phyloP scores from a whole-genome alignment of 2,888 invertebrate genomes.

The Perdita meconis region DNA sequence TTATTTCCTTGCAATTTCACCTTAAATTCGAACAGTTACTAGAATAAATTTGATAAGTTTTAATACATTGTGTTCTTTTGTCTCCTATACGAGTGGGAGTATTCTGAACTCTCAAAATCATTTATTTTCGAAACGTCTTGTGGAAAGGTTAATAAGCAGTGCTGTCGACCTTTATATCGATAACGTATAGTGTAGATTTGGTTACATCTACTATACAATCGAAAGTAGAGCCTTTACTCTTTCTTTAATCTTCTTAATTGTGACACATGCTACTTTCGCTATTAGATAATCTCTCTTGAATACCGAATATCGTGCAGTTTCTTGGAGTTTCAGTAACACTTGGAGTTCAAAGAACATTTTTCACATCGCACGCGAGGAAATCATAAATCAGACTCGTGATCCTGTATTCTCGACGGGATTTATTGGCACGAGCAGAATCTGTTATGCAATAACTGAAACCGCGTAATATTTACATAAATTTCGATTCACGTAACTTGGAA shows the following conservation, averaged over 20 bases:
- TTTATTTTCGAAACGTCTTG: no score
- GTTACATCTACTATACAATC: no score
- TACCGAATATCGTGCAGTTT: background rate
- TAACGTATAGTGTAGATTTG: no score
- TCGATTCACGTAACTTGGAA: background rate
- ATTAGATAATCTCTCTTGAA: background rate
- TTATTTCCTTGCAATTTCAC: no score
- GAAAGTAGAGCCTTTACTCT: background rate
- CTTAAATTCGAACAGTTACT: no score
- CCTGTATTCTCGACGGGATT: background rate
- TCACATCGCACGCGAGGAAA: background rate
- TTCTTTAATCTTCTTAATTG: background rate
- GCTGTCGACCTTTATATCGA: no score
- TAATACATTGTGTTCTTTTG: no score
- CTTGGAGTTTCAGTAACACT: background rate
- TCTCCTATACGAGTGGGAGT: no score
- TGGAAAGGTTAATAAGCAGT: no score
- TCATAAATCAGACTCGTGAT: background rate
- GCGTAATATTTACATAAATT: constrained; percentile 7
- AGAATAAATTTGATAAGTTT: no score
- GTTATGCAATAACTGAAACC: background rate
- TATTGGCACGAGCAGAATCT: background rate
- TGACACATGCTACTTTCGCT: background rate
- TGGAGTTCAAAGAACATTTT: background rate
- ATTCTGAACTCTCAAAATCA: no score